Evolutionary conservation across 2,113 vertebrate species (phyloP), one percentile per base, ranked within the genome.

Genomic region (Formicarius rufipectus): DNA sequence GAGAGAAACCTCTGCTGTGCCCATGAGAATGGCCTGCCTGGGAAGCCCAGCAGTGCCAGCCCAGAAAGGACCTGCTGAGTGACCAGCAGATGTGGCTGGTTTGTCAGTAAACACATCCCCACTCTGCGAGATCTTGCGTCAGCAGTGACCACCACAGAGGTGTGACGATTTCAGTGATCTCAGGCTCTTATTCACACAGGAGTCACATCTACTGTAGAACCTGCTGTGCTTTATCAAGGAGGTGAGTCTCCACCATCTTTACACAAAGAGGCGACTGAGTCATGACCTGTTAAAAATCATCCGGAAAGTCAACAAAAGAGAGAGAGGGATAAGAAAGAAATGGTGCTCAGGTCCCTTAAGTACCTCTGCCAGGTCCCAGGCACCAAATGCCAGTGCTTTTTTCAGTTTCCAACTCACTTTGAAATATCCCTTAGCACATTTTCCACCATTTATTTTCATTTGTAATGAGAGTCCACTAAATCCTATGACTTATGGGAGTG

Each of bases 181-280:
- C 90, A 88, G 81, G 75, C 49, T 90, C 82, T 96, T 96, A 90
- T 93, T 96, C 95, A 95, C 59, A 4, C 55, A 4, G 17, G 47
- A 86, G 56, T 93, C 93, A 92, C 72, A 19, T 67, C 79, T 77
- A 25, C 39, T 86, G 47, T 86, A 76, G 42, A 84, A 75, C 73
- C 84, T 81, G 87, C 82, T 2, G 22, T 67, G 82, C 82, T 72
- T 89, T 94, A 90, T 93, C 95, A 42, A 72, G 84, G 44, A 92
- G 55, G 79, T 64, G 85, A 83, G 89, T 27, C 85, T 86, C 72
- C 44, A 76, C 50, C 67, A 39, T 69, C 84, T 83, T 93, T 52
- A 6, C 47, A 76, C 75, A 86, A 84, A 67, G 82, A 67, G 64
- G 19, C 81, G 52, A 25, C 72, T 91, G 85, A 96, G 55, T 94